Evolutionary conservation across 2,797 vertebrate genomes (phyloP), one percentile per base, ranked within the genome.

Genomic region (Enteromius anoplus): DNA sequence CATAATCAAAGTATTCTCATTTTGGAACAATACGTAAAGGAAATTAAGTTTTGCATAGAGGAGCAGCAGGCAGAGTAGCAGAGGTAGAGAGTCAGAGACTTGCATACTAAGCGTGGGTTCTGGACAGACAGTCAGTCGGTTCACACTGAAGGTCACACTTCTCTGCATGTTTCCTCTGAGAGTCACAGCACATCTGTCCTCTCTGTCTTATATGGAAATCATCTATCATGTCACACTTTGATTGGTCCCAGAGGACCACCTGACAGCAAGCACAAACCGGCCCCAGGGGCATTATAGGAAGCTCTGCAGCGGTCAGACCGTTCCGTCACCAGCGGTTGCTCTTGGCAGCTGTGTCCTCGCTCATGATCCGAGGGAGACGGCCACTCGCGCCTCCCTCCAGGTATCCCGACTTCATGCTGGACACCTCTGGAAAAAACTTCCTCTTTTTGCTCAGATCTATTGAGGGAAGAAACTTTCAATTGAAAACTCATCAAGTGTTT

Each of bases 311-410:
- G 29, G 19, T 29, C 49, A n/a, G 2, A 0, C 82, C 51, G 78
- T n/a, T 49, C 0, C 62, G 47, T 95, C 93, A 95, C 94, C 95
- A 95, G 86, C 80, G 90, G 87, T 91, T 92, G 82, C 91, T 94
- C 86, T 93, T 92, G 83, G 91, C 87, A 64, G 91, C 89, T 0
- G 84, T 77, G 8, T 95, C 93, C 11, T 92, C 78, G 60, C 93
- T 94, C 88, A 91, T 78, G 78, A 95, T 94, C 65, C 91, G 90
- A 19, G 95, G 94, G 10, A 96, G 93, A 55, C 95, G 89, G 3
- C 95, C 95, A 64, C 95, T 96, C 0, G 95, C 95, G 0, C 95
- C 95, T 0, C 95, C 95, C 53, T 96, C 94, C 85, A 96, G 90
- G 84, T 94, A 96, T 12, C 90, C 93, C 0, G 95, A 77, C 87